Evolutionary conservation across 2,113 vertebrate genomes (phyloP).

Genomic region (Merops nubicus): DNA sequence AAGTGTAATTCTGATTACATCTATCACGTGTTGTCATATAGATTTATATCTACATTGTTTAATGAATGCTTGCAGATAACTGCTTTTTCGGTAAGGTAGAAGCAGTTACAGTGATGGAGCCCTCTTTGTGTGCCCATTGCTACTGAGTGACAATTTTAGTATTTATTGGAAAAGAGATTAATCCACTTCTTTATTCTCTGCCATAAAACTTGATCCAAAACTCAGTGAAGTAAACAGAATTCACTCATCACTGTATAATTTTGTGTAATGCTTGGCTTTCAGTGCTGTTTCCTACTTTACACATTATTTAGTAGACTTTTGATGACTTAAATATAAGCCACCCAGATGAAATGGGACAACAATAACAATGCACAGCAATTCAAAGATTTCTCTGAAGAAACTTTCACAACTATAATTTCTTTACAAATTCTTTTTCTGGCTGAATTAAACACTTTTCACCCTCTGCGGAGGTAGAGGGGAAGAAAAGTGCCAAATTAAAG

Average conservation of each 20-base stretch:
- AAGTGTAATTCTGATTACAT: conserved; percentile 15
- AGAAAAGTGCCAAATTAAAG: background rate
- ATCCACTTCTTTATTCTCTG: background rate
- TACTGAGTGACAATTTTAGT: background rate
- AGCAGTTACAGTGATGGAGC: background rate
- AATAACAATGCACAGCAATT: background rate
- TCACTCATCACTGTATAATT: background rate
- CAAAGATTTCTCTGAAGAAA: background rate
- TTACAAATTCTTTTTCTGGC: background rate
- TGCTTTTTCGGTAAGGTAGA: background rate
- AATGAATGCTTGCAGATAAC: background rate
- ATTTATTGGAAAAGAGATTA: background rate
- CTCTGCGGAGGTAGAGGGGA: background rate
- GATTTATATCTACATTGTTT: background rate
- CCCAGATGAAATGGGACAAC: background rate
- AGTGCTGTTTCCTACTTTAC: background rate
- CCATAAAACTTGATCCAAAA: background rate
- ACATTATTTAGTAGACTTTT: background rate
- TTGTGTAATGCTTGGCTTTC: background rate
- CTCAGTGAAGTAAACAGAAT: background rate
- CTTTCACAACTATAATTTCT: background rate
- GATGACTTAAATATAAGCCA: background rate
- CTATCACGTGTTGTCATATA: background rate
- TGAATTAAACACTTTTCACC: background rate
- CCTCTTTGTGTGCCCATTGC: background rate